phyloP scores from a whole-genome alignment of 1,140 invertebrate genomes.

The Meloidogyne floridensis region DNA sequence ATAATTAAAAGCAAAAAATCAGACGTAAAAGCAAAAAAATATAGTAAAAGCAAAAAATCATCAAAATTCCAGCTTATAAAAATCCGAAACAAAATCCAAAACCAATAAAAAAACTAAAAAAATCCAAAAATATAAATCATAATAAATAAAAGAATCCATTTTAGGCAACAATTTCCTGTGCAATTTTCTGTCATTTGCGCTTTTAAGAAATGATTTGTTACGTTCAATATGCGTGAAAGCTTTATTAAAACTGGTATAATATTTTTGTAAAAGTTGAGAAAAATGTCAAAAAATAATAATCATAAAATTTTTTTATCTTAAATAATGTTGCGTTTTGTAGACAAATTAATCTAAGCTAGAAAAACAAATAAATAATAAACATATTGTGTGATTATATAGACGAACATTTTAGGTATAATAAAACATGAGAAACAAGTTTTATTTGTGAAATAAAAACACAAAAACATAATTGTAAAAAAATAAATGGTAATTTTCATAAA shows the following conservation, averaged over 20 bases:
- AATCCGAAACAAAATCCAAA: neutral
- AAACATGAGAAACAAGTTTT: neutral
- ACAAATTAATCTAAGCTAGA: neutral
- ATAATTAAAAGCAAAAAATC: too few relatives aligned
- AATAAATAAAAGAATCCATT: neutral
- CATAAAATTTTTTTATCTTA: neutral
- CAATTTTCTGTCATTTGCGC: neutral
- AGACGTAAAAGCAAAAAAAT: too few relatives aligned
- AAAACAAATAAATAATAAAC: neutral
- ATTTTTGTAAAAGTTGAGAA: neutral
- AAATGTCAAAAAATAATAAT: neutral
- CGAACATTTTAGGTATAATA: too few relatives aligned
- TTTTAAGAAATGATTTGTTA: slow-evolving; percentile 7
- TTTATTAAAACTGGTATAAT: slow-evolving; percentile 1
- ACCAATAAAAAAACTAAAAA: neutral
- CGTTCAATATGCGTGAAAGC: neutral
- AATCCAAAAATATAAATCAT: neutral
- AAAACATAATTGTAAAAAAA: neutral
- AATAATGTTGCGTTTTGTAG: slow-evolving; percentile 6
- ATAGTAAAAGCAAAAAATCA: too few relatives aligned
- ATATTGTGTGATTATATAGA: neutral
- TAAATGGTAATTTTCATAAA: too few relatives aligned
- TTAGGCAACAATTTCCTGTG: slow-evolving; percentile 4
- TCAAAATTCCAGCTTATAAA: neutral
- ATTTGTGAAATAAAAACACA: neutral